Conservation (phyloP, 53 echinoderm and acorn worm genomes). For the Temnopleurus reevesii region DNA sequence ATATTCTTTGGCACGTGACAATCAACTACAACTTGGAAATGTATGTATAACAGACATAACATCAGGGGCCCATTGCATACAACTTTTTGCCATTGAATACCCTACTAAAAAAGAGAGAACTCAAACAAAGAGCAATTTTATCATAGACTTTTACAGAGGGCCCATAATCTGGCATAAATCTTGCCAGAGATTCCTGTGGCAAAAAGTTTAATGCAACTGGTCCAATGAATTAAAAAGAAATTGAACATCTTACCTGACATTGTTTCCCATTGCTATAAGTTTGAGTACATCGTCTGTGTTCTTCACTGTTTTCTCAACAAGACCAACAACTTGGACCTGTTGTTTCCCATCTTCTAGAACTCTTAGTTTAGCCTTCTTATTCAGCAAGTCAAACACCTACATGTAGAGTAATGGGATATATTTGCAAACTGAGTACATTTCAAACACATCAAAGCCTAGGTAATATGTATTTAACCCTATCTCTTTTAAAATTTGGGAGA, state of each 20-base stretch:
- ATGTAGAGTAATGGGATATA: not conserved
- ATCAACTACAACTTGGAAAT: no score
- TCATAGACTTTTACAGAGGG: no score
- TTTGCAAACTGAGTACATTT: not conserved
- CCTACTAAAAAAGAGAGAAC: no score
- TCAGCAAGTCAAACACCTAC: constrained; percentile 96
- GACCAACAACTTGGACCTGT: constrained; percentile 92
- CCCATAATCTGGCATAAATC: no score
- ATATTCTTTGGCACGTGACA: no score
- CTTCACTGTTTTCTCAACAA: constrained; percentile 75
- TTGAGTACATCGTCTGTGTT: constrained; percentile 84
- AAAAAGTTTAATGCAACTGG: no score
- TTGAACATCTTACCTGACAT: constrained; percentile 76
- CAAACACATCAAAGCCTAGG: not conserved
- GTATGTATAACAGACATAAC: no score
- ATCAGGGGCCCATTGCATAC: no score
- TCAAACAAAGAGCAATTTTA: no score
- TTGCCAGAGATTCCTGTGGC: no score
- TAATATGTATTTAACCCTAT: not conserved
- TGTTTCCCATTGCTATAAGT: constrained; percentile 84
- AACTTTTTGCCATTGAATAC: no score
- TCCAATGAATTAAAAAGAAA: no score
- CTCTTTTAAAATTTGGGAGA: not conserved
- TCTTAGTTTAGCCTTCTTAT: constrained; percentile 86
- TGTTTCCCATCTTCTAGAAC: constrained; percentile 98